Conservation (phyloP, 2,113 vertebrate genomes). For the Gila orcuttii region DNA sequence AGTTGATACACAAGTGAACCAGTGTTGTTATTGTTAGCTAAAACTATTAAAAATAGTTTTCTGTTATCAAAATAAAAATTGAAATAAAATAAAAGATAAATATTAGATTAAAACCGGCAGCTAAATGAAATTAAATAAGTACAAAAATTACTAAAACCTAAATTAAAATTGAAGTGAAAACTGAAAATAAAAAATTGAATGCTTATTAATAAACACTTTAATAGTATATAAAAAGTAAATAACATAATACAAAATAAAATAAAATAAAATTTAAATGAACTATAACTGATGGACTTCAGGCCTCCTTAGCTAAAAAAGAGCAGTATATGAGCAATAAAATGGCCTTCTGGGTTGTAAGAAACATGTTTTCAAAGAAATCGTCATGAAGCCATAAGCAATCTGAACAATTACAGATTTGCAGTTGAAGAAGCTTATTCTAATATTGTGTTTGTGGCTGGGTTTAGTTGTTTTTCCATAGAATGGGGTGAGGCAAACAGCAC, state of each 20-base stretch:
- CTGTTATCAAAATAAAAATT: too few relatives aligned
- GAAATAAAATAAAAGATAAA: too few relatives aligned
- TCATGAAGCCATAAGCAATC: not conserved
- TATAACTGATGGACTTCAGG: not conserved
- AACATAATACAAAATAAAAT: not conserved
- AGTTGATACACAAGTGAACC: too few relatives aligned
- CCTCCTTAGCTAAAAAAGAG: not conserved
- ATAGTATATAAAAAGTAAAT: not conserved
- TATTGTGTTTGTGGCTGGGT: constrained; percentile 25
- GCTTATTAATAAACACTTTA: not conserved
- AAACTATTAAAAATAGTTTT: too few relatives aligned
- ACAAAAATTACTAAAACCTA: not conserved
- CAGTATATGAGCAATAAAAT: not conserved
- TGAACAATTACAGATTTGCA: not conserved
- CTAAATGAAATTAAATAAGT: not conserved
- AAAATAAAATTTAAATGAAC: not conserved
- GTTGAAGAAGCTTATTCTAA: not conserved
- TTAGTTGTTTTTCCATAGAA: constrained; percentile 30
- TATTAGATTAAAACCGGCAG: too few relatives aligned
- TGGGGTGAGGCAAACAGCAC: constrained; percentile 43
- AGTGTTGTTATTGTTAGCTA: too few relatives aligned
- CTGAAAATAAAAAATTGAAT: not conserved
- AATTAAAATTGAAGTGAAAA: not conserved
- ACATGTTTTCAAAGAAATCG: not conserved
- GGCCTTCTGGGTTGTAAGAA: not conserved